Base-by-base conservation (phyloP, 2,113 vertebrate genomes). In the Hippocampus barbouri region DNA sequence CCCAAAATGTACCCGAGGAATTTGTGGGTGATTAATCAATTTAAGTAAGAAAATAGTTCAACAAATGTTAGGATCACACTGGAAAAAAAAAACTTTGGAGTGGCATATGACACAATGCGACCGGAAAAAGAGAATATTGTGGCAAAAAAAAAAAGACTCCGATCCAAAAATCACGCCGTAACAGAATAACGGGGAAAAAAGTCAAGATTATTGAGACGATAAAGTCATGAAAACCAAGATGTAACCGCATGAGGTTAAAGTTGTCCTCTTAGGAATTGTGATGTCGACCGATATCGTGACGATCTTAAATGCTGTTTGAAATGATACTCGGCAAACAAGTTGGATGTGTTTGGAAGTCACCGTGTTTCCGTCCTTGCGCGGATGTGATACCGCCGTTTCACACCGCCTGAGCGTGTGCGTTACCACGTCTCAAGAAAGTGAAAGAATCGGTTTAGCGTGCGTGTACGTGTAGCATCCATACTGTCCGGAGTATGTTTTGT, bases 321-420 rank as follows among this genome's bases (percentile, higher is more conserved):
- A 51, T 51, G 1, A 51, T 7, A 20, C 49, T 20, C 49, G 0
- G 49, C 18, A 20, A 51, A 51, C 14, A 51, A 51, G 16, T 18
- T 18, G 4, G 16, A 16, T 16, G 14, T 51, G 18, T 23, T 57
- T 57, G 23, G n/a, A 16, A 57, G n/a, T 57, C 8, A 25, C n/a
- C 30, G 4, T 25, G 61, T 66, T 41, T 8, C 47, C 14, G 30
- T 30, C 30, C 30, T 30, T 30, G 30, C 30, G 30, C 30, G 4
- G 30, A 34, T 49, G 16, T 53, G 18, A 53, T 21, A 20, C 20
- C 18, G 18, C 51, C 51, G 41, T 8, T 53, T 20, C 51, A 20
- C 25, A 51, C 40, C 66, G 66, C 53, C 68, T 73, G 8, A 75
- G 12, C 68, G 30, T 64, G 57, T 63, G 59, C 61, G 65, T 23